Conservation (phyloP, 2,888 invertebrate genomes). For the Beris chalybata region DNA sequence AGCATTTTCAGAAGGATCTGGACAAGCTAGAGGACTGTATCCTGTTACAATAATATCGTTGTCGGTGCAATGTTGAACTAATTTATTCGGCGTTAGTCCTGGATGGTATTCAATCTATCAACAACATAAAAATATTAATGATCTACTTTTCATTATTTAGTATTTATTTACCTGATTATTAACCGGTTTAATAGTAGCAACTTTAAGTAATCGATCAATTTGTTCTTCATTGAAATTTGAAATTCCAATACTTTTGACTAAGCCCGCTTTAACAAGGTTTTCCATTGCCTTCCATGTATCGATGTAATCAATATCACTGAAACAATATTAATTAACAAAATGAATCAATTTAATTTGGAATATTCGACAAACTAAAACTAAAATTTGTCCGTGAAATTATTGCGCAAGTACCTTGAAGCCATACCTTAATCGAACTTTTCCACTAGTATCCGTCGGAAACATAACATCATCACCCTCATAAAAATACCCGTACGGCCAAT, state of each 20-base stretch:
- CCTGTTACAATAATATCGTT: constrained; percentile 10
- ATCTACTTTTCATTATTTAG: background rate
- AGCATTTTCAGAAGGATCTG: constrained; percentile 1
- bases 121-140: background rate
- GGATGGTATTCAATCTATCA: constrained; percentile 11
- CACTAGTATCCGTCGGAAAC: constrained; percentile 39
- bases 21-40: constrained; percentile 9
- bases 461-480: constrained; percentile 49
- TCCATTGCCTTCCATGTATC: constrained; percentile 85
- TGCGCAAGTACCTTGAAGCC: constrained; percentile 3
- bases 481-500: constrained; percentile 76
- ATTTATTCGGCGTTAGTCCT: background rate
- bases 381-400: no score
- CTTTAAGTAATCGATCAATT: constrained; percentile 67
- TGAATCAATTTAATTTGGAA: background rate
- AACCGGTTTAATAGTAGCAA: constrained; percentile 68
- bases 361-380: background rate
- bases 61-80: constrained; percentile 7
- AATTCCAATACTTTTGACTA: constrained; percentile 77
- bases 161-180: constrained; percentile 59
- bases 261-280: constrained; percentile 67
- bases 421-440: constrained; percentile 43
- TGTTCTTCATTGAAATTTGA: constrained; percentile 86
- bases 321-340: background rate
- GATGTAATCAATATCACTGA: constrained; percentile 69